These are phyloP conservation scores for Clarias macrocephalus DNA, from an alignment of 2,113 vertebrate genomes.

Conservation along the genomic window DNA sequence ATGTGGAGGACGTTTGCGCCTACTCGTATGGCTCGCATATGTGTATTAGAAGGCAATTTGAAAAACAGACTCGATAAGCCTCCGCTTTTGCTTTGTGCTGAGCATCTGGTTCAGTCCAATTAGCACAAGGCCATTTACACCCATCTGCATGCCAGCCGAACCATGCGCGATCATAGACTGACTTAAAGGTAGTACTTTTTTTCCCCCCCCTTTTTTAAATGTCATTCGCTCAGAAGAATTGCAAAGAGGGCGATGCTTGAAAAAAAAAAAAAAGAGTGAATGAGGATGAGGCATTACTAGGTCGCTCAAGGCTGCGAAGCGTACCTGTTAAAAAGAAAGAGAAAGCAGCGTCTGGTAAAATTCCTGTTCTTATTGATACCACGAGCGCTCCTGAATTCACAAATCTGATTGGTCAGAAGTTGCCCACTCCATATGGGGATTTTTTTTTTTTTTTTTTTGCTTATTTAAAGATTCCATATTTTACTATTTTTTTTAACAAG, in stretches of 20 bases:
- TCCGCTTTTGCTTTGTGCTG: neutral
- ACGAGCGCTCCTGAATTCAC: neutral
- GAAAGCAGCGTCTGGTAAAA: neutral
- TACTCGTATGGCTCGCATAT: constrained; percentile 46
- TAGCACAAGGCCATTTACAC: constrained; percentile 37
- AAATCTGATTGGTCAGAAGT: neutral
- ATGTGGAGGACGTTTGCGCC: constrained; percentile 50
- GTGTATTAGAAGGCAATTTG: constrained; percentile 60
- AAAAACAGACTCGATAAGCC: constrained; percentile 37
- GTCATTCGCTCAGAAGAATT: neutral
- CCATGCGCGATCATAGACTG: neutral
- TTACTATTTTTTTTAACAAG: no score
- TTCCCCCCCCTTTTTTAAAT: neutral
- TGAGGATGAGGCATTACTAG: neutral
- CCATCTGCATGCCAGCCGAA: constrained; percentile 27
- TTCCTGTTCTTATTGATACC: neutral
- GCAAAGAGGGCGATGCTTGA: neutral
- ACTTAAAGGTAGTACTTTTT: neutral
- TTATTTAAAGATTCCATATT: no score
- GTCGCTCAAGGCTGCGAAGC: neutral
- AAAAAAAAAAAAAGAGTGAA: neutral
- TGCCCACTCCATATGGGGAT: neutral
- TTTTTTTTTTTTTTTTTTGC: no score
- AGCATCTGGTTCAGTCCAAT: constrained; percentile 33
- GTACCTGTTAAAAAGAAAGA: neutral